Evolutionary conservation across 1,140 invertebrate species (phyloP), one percentile per base, ranked within the genome.

Genomic region (Drosophila auraria): DNA sequence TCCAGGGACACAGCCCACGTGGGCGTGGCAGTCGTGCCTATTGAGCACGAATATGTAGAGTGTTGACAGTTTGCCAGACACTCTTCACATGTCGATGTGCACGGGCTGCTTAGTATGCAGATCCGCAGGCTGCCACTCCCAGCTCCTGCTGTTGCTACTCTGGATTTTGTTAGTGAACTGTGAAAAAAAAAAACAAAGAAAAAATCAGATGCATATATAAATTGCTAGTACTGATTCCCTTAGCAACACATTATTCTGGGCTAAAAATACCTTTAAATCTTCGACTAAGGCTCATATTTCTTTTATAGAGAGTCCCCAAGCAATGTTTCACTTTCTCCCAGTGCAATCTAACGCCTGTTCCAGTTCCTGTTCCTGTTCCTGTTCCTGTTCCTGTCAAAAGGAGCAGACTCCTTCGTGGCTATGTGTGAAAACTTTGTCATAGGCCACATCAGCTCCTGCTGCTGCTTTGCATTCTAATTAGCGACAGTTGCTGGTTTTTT

Each of bases 401-500:
- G 23, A 27, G 30, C 20, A 50, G 30, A 53, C 53, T 56, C 33
- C 25, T 40, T 12, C 45, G 17, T 66, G 49, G 25, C 49, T 54
- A 23, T 74, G 80, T 71, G 83, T 50, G 63, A 59, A 76, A 86
- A 87, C 62, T 77, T 82, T 42, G 40, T 51, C 80, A 72, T 69
- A 77, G 70, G 56, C 63, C 47, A 54, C 63, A 36, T 30, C 33
- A 36, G 40, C 27, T 59, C 40, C 56, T 42, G 78, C 59, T 30
- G 8, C 30, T 69, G 82, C 57, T 77, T 89, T 90, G 84, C 82
- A 89, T 89, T 84, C 63, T 89, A 89, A 89, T 89, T 89, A 90
- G 82, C 54, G 23, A 11, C 58, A 72, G 71, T 80, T 80, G 57
- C 58, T 44, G 40, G 66, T 44, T 25, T 82, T 63, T 81, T 42